Evolutionary conservation across 2,888 invertebrate genomes (phyloP).

Genomic region (Mythimna impura): DNA sequence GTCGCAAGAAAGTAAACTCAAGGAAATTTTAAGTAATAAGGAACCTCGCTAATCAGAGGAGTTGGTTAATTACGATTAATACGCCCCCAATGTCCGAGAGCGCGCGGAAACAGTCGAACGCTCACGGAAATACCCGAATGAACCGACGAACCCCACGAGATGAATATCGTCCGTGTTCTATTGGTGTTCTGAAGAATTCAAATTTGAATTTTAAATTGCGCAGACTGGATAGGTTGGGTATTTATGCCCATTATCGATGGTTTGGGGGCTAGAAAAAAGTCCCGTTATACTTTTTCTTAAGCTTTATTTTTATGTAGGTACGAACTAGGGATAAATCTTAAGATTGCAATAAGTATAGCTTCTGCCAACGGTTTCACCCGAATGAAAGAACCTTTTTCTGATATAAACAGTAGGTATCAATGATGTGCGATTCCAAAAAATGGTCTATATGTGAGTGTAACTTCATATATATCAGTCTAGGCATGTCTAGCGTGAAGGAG

Average conservation of each 20-base stretch:
- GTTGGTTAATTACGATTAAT: conserved; percentile 83
- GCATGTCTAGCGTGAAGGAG: too few species aligned
- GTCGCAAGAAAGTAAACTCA: conserved; percentile 82
- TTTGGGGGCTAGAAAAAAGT: not conserved
- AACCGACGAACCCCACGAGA: conserved; percentile 45
- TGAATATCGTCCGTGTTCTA: conserved; percentile 53
- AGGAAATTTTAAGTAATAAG: conserved; percentile 88
- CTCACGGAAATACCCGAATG: conserved; percentile 45
- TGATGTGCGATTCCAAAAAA: too few species aligned
- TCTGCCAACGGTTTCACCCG: too few species aligned
- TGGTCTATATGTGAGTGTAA: too few species aligned
- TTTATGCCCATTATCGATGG: conserved; percentile 31
- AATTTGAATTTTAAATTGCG: conserved; percentile 56
- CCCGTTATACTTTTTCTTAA: not conserved
- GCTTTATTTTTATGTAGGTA: not conserved
- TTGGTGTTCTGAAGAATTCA: conserved; percentile 56
- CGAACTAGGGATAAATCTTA: too few species aligned
- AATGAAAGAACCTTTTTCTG: too few species aligned
- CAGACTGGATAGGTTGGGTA: conserved; percentile 22
- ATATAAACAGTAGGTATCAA: too few species aligned
- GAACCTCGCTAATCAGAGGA: conserved; percentile 80
- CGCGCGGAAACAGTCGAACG: conserved; percentile 52
- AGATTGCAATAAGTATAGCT: too few species aligned
- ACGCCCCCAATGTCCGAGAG: conserved; percentile 70
- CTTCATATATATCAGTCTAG: too few species aligned